Base-by-base conservation (phyloP, 2,113 vertebrate genomes). In the Lepus timidus region DNA sequence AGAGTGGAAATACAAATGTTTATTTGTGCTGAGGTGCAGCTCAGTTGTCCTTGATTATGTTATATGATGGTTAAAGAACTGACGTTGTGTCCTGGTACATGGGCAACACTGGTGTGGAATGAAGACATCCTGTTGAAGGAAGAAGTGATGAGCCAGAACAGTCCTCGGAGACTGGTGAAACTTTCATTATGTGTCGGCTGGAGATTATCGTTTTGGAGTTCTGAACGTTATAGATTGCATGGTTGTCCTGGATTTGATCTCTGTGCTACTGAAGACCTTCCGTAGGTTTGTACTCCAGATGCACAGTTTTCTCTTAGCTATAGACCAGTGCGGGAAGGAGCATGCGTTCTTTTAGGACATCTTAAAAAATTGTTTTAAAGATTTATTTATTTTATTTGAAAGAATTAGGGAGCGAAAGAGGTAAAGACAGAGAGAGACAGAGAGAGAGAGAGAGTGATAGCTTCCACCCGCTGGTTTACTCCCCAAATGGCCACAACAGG, bases 161-260 rank as follows among this genome's bases (percentile, higher is more conserved):
- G 80, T 36, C 11, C 9, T 85, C 64, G 49, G 85, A 88, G 87
- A 39, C 49, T 85, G 71, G 58, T 79, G 79, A 88, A 88, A 64
- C 70, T 86, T 94, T 67, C 62, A 61, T 80, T 84, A 74, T 33
- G 6, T 73, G 67, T 91, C 65, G 64, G 39, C 68, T 75, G 27
- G 33, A 93, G n/a, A 2, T 75, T 94, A 0, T 96, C 58, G 20
- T 87, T 97, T 95, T 97, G 73, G 64, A 96, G n/a, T 83, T 86
- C 76, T 58, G 75, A 73, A 31, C 83, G 82, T 92, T 82, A 67
- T 80, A 85, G 90, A 94, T 64, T 52, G 64, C n/a, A 5, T 80
- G 33, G 90, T 93, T 88, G 36, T 44, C 51, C 33, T 62, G 39
- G 12, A 1, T 1, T 78, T 96, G 83, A 79, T 91, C 74, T 86